Percentiles rank a stretch among this genome's conserved stretches.
phyloP scores from a whole-genome alignment of 2,888 invertebrate species.

The Lysandra coridon region DNA sequence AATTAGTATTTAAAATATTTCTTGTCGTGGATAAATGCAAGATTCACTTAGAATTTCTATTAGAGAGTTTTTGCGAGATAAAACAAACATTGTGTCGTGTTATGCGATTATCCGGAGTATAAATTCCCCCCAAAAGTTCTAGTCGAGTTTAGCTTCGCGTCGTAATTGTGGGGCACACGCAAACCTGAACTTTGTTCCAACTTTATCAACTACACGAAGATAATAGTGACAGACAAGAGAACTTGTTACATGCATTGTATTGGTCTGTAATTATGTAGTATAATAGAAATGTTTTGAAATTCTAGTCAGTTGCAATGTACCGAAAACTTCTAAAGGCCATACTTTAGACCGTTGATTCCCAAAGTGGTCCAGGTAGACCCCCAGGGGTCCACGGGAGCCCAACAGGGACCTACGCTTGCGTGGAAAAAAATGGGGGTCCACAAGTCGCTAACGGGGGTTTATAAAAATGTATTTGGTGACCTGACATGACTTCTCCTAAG shows the following conservation, averaged over 20 bases:
- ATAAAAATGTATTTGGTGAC: no score
- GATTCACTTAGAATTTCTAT: background rate
- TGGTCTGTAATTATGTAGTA: background rate
- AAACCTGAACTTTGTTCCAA: background rate
- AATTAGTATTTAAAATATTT: background rate
- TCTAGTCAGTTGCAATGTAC: no score
- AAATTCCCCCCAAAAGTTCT: background rate
- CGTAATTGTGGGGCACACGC: background rate
- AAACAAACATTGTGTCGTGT: conserved; percentile 3
- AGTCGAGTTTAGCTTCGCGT: background rate
- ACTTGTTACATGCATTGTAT: background rate
- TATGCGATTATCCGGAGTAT: background rate
- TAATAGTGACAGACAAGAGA: background rate
- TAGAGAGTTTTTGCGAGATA: background rate
- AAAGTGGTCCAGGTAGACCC: no score
- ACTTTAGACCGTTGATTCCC: background rate
- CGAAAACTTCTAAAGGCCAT: background rate
- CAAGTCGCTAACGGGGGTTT: no score
- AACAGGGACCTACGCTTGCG: no score
- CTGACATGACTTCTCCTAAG: no score
- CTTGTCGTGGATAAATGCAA: background rate
- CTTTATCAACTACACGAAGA: conserved; percentile 3
- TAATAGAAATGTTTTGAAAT: no score
- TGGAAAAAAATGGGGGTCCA: no score
- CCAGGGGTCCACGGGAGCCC: no score